These are phyloP conservation scores for Smutsia temminckii DNA, from an alignment of 2,797 vertebrate genomes.

Conservation along the genomic window DNA sequence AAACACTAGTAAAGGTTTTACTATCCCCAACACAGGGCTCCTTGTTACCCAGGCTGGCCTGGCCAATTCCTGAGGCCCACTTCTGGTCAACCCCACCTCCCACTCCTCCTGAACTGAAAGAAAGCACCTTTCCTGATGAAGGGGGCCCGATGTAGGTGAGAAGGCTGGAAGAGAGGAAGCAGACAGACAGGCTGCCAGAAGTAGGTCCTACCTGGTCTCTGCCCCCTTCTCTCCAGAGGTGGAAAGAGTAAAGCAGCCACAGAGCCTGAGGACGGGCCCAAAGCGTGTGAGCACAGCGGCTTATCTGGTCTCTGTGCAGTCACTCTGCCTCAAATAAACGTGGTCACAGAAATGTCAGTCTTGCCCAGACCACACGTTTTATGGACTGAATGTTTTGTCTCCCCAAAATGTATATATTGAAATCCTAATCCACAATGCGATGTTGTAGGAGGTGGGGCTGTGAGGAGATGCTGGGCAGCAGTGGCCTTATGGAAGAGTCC, in stretches of 20 bases:
- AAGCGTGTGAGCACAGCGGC: fast-evolving
- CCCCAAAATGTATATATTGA: background rate
- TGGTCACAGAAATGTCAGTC: background rate
- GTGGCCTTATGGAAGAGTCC: background rate
- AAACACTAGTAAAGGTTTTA: background rate
- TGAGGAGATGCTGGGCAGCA: background rate
- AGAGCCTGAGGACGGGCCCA: background rate
- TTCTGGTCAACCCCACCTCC: background rate
- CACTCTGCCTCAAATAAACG: background rate
- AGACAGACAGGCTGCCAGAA: background rate
- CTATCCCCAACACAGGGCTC: background rate
- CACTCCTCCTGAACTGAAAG: background rate
- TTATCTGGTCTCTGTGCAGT: background rate
- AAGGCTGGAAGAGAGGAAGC: background rate
- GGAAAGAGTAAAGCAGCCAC: background rate
- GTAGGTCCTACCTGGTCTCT: background rate
- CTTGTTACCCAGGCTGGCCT: background rate
- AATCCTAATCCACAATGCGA: background rate
- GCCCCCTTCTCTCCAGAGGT: background rate
- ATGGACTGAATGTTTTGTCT: background rate
- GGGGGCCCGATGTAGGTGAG: no score
- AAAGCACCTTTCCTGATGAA: background rate
- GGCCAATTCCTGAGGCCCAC: background rate
- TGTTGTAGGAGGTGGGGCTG: background rate
- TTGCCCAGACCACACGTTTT: background rate